These are phyloP conservation scores for Rhabditoides inermis DNA, from an alignment of 2,888 invertebrate species.

Conservation along the genomic window DNA sequence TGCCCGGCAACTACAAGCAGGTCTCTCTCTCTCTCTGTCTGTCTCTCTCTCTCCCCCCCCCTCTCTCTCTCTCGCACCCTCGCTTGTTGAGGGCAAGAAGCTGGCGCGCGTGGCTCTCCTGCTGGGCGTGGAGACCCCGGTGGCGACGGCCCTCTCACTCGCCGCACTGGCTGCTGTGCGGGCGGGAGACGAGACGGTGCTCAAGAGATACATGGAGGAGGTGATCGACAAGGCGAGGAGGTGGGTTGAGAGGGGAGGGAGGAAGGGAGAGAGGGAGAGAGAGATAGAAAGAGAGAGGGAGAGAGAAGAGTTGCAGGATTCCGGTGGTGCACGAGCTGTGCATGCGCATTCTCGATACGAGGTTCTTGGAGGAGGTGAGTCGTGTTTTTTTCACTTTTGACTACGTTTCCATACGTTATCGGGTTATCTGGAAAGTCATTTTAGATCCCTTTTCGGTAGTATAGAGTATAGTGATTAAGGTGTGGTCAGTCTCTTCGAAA, in stretches of 20 bases:
- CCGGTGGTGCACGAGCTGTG: slow-evolving; percentile 31
- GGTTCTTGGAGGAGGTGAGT: slow-evolving; percentile 8
- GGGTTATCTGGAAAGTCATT: no score
- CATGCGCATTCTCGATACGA: slow-evolving; percentile 11
- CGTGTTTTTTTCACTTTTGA: no score
- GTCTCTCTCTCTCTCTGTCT: not conserved
- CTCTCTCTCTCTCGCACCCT: not conserved
- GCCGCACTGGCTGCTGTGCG: slow-evolving; percentile 28
- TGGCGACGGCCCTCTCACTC: slow-evolving; percentile 25
- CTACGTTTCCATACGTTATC: no score
- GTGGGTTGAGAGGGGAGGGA: no score
- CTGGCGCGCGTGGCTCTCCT: slow-evolving; percentile 22
- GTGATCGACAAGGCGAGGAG: slow-evolving; percentile 23
- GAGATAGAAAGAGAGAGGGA: not conserved
- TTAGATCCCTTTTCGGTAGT: no score
- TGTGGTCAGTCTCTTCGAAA: no score
- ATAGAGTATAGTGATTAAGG: no score
- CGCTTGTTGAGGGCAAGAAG: slow-evolving; percentile 14
- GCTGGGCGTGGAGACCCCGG: slow-evolving; percentile 26
- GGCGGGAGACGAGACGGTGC: slow-evolving; percentile 16
- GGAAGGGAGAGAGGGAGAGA: not conserved
- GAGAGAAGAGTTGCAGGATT: no score
- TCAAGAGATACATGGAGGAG: slow-evolving; percentile 25
- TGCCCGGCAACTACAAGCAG: slow-evolving; percentile 26
- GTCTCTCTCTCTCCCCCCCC: not conserved